A percentile compares a stretch with the other conserved stretches of the same genome.
These are phyloP conservation scores for Sterrhoptilus dennistouni DNA, from an alignment of 2,113 vertebrate genomes.

Conservation along the genomic window DNA sequence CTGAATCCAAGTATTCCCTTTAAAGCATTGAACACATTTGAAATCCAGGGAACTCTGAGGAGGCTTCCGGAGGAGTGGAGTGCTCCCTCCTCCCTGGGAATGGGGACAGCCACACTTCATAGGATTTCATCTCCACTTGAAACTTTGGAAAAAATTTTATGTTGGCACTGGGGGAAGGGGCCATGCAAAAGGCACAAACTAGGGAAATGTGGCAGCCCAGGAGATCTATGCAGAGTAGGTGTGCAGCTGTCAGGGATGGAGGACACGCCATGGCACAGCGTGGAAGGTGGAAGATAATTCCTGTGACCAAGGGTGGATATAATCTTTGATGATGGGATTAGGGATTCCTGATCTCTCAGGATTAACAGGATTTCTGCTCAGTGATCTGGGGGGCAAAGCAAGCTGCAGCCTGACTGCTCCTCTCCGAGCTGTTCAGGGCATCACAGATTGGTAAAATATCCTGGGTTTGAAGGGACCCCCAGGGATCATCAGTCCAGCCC, in stretches of 20 bases:
- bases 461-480: background rate
- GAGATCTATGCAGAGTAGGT: background rate
- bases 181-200: background rate
- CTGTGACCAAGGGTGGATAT: background rate
- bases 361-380: background rate
- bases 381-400: background rate
- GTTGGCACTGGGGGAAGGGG: background rate
- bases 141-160: background rate
- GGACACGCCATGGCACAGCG: background rate
- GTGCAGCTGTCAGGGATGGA: background rate
- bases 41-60: background rate
- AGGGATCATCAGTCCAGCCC: accelerated
- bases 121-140: background rate
- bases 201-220: background rate
- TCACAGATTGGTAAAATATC: background rate
- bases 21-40: background rate
- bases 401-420: background rate
- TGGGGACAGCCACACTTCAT: background rate
- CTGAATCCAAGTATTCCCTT: background rate
- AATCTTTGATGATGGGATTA: background rate
- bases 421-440: background rate
- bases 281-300: background rate
- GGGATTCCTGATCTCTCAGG: background rate
- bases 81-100: background rate
- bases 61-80: background rate